A percentile compares a stretch with the other conserved stretches of the same genome.
phyloP scores from a whole-genome alignment of 2,113 vertebrate genomes.

The Rhinolophus ferrumequinum region DNA sequence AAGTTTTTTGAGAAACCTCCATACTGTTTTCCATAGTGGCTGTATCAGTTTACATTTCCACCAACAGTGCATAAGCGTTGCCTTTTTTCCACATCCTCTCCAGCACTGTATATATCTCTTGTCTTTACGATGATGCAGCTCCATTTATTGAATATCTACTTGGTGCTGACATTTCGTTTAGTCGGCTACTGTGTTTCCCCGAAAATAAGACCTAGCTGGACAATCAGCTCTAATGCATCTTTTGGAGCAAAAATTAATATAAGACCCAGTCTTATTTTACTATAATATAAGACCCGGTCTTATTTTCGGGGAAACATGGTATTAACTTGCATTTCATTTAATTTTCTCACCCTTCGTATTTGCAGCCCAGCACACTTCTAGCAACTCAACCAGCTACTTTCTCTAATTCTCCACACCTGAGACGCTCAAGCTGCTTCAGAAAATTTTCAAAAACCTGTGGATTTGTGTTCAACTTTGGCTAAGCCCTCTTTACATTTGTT shows the following conservation, averaged over 20 bases:
- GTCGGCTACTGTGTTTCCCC: not conserved
- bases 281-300: too few relatives aligned
- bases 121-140: not conserved
- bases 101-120: not conserved
- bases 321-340: not conserved
- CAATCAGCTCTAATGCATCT: too few relatives aligned
- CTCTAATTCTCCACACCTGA: not conserved
- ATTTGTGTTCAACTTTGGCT: not conserved
- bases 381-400: not conserved
- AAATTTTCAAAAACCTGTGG: not conserved
- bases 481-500: not conserved
- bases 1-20: not conserved
- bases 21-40: not conserved
- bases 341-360: not conserved
- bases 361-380: not conserved
- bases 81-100: not conserved
- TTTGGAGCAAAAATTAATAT: too few relatives aligned
- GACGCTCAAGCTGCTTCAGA: not conserved
- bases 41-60: not conserved
- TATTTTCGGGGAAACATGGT: too few relatives aligned
- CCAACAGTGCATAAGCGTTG: not conserved
- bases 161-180: not conserved
- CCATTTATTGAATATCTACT: not conserved
- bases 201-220: too few relatives aligned
- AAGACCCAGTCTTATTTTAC: too few relatives aligned